A percentile compares a stretch with the other conserved stretches of the same genome.
phyloP scores from a whole-genome alignment of 2,113 vertebrate species.

The Centropus bengalensis region DNA sequence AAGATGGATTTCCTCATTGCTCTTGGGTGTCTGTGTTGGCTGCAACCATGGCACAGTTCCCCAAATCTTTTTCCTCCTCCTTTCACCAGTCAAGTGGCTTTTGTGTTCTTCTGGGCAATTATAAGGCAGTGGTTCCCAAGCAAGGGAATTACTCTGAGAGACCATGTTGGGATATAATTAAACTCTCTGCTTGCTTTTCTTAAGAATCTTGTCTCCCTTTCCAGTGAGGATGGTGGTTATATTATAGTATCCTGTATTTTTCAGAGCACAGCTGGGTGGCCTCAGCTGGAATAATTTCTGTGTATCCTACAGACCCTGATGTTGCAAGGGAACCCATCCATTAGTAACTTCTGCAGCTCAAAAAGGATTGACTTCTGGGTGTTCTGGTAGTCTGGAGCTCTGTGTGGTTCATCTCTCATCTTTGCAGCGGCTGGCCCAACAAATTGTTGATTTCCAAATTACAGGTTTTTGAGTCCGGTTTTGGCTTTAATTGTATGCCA shows the following conservation, averaged over 20 bases:
- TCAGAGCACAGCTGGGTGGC: neutral
- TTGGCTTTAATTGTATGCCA: neutral
- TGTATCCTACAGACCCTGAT: neutral
- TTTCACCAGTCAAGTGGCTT: neutral
- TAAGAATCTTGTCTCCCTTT: neutral
- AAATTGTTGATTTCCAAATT: neutral
- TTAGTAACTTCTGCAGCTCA: neutral
- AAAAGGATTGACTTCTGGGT: neutral
- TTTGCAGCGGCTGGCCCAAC: neutral
- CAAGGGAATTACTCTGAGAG: neutral
- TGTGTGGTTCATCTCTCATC: neutral
- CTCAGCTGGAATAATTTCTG: neutral
- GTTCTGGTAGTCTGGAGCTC: neutral
- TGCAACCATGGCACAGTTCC: neutral
- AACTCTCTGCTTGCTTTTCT: neutral
- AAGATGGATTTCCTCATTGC: neutral
- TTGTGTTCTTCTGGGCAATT: neutral
- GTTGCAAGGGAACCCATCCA: neutral
- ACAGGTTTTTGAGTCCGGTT: neutral
- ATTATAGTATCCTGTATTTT: neutral
- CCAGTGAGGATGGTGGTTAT: neutral
- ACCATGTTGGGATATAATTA: neutral
- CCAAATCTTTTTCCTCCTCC: neutral
- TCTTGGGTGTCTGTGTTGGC: neutral
- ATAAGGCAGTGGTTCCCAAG: neutral